phyloP scores from a whole-genome alignment of 2,888 invertebrate species.

The Hydroisotoma schaefferi region DNA sequence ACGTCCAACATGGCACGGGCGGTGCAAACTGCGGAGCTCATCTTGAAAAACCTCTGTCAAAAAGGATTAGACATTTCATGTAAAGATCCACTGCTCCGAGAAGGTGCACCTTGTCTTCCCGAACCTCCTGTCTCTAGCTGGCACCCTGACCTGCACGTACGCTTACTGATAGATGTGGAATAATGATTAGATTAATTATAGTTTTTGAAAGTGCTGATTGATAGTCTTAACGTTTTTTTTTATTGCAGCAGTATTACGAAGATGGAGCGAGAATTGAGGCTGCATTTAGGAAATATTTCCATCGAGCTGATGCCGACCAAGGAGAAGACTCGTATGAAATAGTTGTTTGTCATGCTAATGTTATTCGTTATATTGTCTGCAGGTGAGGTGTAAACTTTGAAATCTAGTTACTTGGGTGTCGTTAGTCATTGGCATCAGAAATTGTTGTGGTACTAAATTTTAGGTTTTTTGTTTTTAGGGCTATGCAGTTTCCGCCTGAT shows the following conservation, averaged over 20 bases:
- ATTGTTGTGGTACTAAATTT: too few relatives aligned
- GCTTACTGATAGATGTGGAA: constrained; percentile 36
- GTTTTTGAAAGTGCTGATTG: not conserved
- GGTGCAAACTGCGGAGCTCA: constrained; percentile 82
- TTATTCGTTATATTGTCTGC: constrained; percentile 92
- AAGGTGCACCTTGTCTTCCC: constrained; percentile 92
- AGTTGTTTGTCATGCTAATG: constrained; percentile 95
- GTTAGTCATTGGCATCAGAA: not conserved
- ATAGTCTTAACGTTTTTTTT: not conserved
- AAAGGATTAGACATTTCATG: constrained; percentile 55
- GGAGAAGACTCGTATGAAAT: constrained; percentile 79
- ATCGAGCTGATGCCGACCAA: constrained; percentile 79
- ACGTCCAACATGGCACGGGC: constrained; percentile 92
- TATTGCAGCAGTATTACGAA: constrained; percentile 77
- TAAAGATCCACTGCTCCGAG: constrained; percentile 73
- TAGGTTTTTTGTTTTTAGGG: constrained; percentile 59
- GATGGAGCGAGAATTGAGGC: constrained; percentile 94
- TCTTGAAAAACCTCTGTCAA: constrained; percentile 55
- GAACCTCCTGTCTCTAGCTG: constrained; percentile 82
- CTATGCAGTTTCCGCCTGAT: constrained; percentile 93
- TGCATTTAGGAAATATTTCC: constrained; percentile 87
- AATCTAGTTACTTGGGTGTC: not conserved
- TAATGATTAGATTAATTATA: too few relatives aligned
- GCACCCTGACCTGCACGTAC: constrained; percentile 76
- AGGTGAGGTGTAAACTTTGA: constrained; percentile 58